Base-by-base conservation (phyloP, 2,113 vertebrate genomes). In the Psephotus haematonotus region DNA sequence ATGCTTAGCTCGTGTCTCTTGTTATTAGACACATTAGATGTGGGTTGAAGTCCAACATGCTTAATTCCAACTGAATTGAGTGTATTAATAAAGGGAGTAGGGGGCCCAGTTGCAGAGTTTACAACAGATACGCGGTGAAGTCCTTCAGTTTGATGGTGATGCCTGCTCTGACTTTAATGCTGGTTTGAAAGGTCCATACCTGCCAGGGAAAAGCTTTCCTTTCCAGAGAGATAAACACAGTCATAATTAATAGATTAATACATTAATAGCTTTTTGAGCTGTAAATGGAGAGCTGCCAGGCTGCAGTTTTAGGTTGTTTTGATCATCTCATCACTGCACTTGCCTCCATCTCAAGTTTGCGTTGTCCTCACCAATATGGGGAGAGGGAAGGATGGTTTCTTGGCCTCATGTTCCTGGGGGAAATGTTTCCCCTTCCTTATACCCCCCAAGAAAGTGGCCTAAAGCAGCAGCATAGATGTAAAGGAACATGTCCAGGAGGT, bases 191-290 rank as follows among this genome's bases (percentile, higher is more conserved):
- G 33, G 76, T 64, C 62, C 24, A 3, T 63, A 88, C 69, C 62
- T 88, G 65, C 72, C 67, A 86, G 80, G 68, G 74, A 65, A 79
- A 88, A 50, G 44, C 65, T 78, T 79, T 95, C 72, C 79, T 95
- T 89, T 71, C 82, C 53, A 44, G 76, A 77, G 72, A 68, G 77
- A 71, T 77, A 90, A 95, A 85, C 77, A 52, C 14, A 31, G 35
- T 29, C 47, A 27, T 82, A 87, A 95, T 95, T 94, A 95, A 86
- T 88, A 37, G n/a, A 92, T 91, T 92, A 94, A 88, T 86, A 16
- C 47, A 91, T 90, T 82, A 82, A 79, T 65, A 91, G 44, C 17
- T 29, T 80, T 81, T 86, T 4, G 27, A 83, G 63, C 16, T 87
- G 39, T 64, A 10, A 81, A 2, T 6, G 8, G 31, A 65, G 25